These are phyloP conservation scores for Equus quagga DNA, from an alignment of 2,113 vertebrate genomes.

Conservation along the genomic window DNA sequence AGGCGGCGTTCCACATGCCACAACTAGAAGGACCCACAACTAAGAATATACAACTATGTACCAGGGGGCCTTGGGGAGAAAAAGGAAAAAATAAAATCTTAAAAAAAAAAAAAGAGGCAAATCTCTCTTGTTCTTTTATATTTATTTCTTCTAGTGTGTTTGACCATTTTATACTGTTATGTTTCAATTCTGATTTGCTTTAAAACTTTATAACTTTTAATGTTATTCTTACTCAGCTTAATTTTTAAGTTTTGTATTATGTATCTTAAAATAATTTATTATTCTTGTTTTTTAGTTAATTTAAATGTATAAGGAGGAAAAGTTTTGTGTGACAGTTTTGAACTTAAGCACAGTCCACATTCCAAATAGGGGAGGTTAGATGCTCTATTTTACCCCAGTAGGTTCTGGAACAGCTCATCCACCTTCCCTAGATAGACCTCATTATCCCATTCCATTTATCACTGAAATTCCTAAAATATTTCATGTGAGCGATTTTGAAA, in stretches of 20 bases:
- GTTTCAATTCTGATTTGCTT: constrained; percentile 11
- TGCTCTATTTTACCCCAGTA: background rate
- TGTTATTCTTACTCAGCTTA: background rate
- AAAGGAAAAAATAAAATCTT: too few relatives aligned
- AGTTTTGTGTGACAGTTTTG: background rate
- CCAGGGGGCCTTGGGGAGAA: too few relatives aligned
- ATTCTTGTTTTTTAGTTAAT: background rate
- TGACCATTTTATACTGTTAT: background rate
- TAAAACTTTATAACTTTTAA: background rate
- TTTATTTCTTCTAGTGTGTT: background rate
- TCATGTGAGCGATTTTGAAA: background rate
- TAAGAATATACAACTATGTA: too few relatives aligned
- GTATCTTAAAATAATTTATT: background rate
- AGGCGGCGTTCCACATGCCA: too few relatives aligned
- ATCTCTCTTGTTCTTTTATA: background rate
- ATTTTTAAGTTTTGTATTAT: background rate
- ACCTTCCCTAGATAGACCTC: background rate
- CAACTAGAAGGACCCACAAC: too few relatives aligned
- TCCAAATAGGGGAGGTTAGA: background rate
- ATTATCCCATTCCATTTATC: background rate
- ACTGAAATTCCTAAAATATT: background rate
- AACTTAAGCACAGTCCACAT: background rate
- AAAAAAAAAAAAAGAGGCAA: background rate
- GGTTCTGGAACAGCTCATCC: background rate
- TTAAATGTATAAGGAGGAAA: background rate